Conservation (phyloP, 2,888 invertebrate genomes). For the Aporophyla lueneburgensis region DNA sequence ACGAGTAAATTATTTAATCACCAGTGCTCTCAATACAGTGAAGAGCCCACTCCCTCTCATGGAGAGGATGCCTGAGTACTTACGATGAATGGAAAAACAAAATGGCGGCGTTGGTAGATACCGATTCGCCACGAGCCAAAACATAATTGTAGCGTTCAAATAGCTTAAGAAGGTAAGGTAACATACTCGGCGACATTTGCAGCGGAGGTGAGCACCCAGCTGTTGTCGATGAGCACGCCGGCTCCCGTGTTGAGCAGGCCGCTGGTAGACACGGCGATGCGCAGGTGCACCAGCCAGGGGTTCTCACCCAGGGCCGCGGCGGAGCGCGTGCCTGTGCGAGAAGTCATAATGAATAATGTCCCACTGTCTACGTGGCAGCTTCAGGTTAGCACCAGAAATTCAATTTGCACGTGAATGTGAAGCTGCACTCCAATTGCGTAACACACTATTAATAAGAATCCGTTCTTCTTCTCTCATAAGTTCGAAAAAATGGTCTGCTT, state of each 20-base stretch:
- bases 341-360: neutral
- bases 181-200: constrained; percentile 73
- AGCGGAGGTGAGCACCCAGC: constrained; percentile 78
- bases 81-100: neutral
- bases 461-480: too few species aligned
- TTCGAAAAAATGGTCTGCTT: too few species aligned
- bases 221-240: constrained; percentile 75
- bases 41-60: too few species aligned
- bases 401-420: too few species aligned
- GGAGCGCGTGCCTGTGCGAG: constrained; percentile 46
- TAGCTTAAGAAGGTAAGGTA: neutral
- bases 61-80: too few species aligned
- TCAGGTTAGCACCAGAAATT: too few species aligned
- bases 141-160: neutral
- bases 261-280: constrained; percentile 74
- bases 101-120: neutral
- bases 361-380: too few species aligned
- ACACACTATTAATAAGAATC: too few species aligned
- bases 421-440: too few species aligned
- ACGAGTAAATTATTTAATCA: too few species aligned
- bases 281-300: constrained; percentile 83
- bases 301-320: constrained; percentile 73
- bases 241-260: constrained; percentile 74
- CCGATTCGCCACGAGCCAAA: neutral
- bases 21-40: too few species aligned